These are phyloP conservation scores for Terrapene triunguis DNA, from an alignment of 2,113 vertebrate species.

Conservation along the genomic window DNA sequence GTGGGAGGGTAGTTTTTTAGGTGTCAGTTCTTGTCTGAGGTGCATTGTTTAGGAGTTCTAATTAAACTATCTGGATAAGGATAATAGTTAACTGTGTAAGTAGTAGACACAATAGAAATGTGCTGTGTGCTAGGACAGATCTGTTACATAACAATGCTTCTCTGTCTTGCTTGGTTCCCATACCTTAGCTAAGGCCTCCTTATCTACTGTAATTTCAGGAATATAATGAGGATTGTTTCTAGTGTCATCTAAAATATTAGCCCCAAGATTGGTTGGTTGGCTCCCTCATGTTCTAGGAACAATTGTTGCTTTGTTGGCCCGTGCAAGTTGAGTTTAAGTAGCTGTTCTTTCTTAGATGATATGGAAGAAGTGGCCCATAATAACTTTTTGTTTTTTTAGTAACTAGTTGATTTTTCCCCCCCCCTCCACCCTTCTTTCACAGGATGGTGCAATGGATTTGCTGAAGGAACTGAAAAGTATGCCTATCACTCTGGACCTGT, in stretches of 20 bases:
- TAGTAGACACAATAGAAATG: neutral
- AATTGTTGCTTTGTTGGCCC: neutral
- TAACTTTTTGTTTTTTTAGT: neutral
- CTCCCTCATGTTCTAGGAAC: neutral
- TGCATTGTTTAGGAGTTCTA: neutral
- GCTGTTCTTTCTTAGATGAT: neutral
- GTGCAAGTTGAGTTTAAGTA: neutral
- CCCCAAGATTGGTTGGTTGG: neutral
- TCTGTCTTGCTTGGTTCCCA: neutral
- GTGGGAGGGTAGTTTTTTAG: neutral
- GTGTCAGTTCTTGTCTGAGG: neutral
- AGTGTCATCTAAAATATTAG: neutral
- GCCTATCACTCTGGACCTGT: conserved; percentile 91
- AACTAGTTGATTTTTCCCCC: neutral
- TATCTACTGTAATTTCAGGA: neutral
- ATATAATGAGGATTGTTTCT: neutral
- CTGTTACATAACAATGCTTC: neutral
- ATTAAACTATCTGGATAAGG: neutral
- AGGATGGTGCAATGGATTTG: conserved; percentile 94
- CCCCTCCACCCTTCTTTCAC: conserved; percentile 6
- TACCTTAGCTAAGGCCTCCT: neutral
- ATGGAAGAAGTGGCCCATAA: neutral
- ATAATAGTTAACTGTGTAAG: neutral
- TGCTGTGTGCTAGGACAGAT: neutral
- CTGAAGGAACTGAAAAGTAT: conserved; percentile 92